Evolutionary conservation across 1,140 invertebrate genomes (phyloP).

Genomic region (Drosophila seguyi): DNA sequence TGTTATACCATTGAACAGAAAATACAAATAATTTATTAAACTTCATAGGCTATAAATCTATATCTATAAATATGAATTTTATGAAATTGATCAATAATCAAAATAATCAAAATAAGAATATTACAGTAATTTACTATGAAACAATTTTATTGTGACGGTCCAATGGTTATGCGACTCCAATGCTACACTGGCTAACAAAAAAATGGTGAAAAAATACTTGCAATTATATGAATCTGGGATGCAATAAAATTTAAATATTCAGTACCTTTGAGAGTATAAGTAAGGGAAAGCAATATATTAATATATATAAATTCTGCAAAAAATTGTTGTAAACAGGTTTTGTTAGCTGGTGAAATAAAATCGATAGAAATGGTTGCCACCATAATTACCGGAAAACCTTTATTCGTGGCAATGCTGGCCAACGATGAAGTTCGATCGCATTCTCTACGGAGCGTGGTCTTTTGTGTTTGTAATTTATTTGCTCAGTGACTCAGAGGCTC

Average conservation of each 20-base stretch:
- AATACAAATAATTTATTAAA: no score
- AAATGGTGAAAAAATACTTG: not conserved
- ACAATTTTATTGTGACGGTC: not conserved
- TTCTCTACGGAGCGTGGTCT: not conserved
- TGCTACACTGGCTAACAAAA: not conserved
- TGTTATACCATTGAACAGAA: no score
- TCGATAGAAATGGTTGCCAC: not conserved
- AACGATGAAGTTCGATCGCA: constrained; percentile 11
- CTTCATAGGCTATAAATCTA: no score
- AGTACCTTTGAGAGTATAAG: no score
- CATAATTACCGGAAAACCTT: not conserved
- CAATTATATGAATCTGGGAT: no score
- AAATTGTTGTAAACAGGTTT: not conserved
- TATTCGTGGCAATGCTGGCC: not conserved
- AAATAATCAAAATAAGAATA: not conserved
- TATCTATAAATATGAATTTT: no score
- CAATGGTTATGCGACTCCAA: not conserved
- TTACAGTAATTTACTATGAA: not conserved
- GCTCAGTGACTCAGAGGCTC: not conserved
- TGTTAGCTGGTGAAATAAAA: not conserved
- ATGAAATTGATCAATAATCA: not conserved
- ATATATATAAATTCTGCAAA: not conserved
- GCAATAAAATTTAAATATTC: not conserved
- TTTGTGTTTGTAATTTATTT: not conserved
- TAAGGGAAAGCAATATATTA: not conserved